These are phyloP conservation scores for Megaleporinus macrocephalus DNA, from an alignment of 2,113 vertebrate genomes.

Conservation along the genomic window DNA sequence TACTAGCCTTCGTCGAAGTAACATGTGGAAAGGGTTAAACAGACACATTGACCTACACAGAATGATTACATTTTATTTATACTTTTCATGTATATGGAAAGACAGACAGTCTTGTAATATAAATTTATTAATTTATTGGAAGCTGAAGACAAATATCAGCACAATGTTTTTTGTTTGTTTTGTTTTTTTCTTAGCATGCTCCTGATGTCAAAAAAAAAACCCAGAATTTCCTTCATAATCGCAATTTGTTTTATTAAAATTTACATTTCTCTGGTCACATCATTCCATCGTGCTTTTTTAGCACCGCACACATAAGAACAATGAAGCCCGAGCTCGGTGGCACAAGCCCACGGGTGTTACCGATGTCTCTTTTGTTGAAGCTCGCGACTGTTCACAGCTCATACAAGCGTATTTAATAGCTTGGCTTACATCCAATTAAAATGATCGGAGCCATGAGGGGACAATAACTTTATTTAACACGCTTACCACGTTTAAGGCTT, in stretches of 20 bases:
- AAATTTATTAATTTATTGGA: too few relatives aligned
- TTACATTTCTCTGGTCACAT: neutral
- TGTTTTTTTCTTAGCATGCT: too few relatives aligned
- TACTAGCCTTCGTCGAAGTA: too few relatives aligned
- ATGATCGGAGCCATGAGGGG: conserved; percentile 73
- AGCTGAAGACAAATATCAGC: too few relatives aligned
- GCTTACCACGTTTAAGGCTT: conserved; percentile 51
- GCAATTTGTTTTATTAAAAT: conserved; percentile 11
- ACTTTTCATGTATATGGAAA: too few relatives aligned
- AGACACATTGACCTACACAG: too few relatives aligned
- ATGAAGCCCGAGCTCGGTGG: conserved; percentile 34
- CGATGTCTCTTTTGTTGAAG: conserved; percentile 49
- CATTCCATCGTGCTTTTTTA: neutral
- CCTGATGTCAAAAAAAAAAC: too few relatives aligned
- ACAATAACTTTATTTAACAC: conserved; percentile 68
- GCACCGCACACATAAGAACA: neutral
- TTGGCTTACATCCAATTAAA: conserved; percentile 71
- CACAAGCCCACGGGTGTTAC: conserved; percentile 37
- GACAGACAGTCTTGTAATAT: too few relatives aligned
- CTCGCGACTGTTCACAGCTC: conserved; percentile 69
- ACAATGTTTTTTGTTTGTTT: too few relatives aligned
- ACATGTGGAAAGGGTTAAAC: too few relatives aligned
- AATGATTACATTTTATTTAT: too few relatives aligned
- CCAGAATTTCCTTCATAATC: too few relatives aligned
- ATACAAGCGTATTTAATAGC: conserved; percentile 69